Evolutionary conservation across 1,140 invertebrate genomes (phyloP).

Genomic region (Camponotus vicinus): DNA sequence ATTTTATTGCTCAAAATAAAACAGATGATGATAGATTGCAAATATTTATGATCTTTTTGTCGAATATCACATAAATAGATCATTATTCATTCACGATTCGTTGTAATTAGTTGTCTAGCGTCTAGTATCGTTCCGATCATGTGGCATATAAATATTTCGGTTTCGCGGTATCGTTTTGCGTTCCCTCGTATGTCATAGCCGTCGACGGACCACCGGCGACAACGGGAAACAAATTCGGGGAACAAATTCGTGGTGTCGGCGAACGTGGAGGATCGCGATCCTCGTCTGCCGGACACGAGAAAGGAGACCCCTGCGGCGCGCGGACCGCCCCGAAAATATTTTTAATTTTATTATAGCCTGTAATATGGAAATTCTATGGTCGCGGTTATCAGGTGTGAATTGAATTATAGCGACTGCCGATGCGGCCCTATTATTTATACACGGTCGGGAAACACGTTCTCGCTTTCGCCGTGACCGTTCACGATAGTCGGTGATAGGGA

Average conservation of each 20-base stretch:
- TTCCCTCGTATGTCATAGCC: constrained; percentile 58
- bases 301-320: constrained; percentile 67
- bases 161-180: constrained; percentile 53
- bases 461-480: constrained; percentile 44
- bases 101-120: constrained; percentile 59
- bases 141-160: constrained; percentile 41
- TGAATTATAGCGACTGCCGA: constrained; percentile 78
- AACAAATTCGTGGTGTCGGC: constrained; percentile 73
- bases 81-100: constrained; percentile 20
- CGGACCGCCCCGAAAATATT: constrained; percentile 76
- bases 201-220: constrained; percentile 67
- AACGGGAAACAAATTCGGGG: constrained; percentile 73
- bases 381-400: constrained; percentile 81
- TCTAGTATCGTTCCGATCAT: constrained; percentile 32
- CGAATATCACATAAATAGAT: constrained; percentile 29
- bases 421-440: constrained; percentile 75
- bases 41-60: constrained; percentile 28
- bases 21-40: constrained; percentile 19
- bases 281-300: constrained; percentile 43
- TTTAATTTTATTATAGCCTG: constrained; percentile 80
- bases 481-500: constrained; percentile 68
- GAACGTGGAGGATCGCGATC: constrained; percentile 65
- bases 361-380: constrained; percentile 81
- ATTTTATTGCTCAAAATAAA: neutral
- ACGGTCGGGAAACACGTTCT: constrained; percentile 63